Evolutionary conservation across 2,113 vertebrate species (phyloP).

Genomic region (Baryphthengus martii): DNA sequence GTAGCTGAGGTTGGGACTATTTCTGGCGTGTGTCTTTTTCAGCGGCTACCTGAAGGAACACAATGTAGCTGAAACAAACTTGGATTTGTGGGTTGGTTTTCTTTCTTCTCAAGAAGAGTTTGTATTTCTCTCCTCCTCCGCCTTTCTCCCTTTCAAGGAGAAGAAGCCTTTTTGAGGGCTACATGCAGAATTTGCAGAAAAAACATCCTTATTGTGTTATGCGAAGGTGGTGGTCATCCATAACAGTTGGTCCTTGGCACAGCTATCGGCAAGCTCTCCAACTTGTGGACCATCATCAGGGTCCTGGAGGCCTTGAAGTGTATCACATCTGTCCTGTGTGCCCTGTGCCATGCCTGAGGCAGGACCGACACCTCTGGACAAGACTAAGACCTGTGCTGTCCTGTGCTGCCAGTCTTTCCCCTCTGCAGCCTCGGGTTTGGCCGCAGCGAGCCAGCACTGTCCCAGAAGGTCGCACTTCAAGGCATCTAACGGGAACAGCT

Average conservation of each 20-base stretch:
- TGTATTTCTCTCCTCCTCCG: not conserved
- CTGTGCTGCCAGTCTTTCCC: not conserved
- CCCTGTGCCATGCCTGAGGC: too few species aligned
- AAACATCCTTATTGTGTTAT: not conserved
- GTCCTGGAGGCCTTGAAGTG: not conserved
- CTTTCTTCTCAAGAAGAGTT: not conserved
- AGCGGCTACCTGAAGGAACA: not conserved
- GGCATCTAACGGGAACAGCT: not conserved
- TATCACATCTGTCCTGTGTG: accelerated
- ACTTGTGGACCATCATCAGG: too few species aligned
- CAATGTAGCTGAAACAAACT: not conserved
- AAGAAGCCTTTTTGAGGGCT: not conserved
- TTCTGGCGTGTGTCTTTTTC: not conserved
- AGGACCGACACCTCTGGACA: not conserved
- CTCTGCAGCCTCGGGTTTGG: not conserved
- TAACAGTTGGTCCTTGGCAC: not conserved
- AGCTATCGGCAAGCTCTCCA: not conserved
- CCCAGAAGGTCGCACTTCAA: not conserved
- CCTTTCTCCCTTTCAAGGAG: not conserved
- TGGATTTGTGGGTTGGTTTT: not conserved
- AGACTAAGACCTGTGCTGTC: not conserved
- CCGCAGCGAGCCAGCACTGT: accelerated
- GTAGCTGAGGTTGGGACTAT: not conserved
- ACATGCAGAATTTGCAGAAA: not conserved
- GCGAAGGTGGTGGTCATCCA: not conserved